Evolutionary conservation across 1,140 invertebrate genomes (phyloP).

Genomic region (Cotesia typhae): DNA sequence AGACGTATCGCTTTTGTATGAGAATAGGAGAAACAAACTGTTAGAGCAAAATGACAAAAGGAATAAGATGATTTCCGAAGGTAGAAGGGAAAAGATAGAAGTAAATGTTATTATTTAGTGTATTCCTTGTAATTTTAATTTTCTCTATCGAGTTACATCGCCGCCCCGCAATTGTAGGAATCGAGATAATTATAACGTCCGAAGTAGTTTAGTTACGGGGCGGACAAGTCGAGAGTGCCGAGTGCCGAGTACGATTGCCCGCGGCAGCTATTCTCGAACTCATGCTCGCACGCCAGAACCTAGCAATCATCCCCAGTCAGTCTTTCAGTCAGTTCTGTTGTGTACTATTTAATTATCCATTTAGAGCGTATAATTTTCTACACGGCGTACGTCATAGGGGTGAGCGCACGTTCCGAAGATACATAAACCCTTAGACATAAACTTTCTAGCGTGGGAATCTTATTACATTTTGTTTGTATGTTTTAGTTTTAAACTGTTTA

Average conservation of each 20-base stretch:
- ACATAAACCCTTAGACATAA: neutral
- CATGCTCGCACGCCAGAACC: conserved; percentile 64
- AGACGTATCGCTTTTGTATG: neutral
- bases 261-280: conserved; percentile 62
- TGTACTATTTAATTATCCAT: conserved; percentile 67
- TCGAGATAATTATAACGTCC: conserved; percentile 65
- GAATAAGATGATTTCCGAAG: neutral
- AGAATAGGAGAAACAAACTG: neutral
- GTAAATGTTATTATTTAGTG: conserved; percentile 21
- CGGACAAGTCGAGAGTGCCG: conserved; percentile 42
- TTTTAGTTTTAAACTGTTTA: conserved; percentile 2
- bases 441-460: conserved; percentile 41
- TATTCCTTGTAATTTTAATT: conserved; percentile 33
- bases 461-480: neutral
- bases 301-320: conserved; percentile 66
- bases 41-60: too few relatives aligned
- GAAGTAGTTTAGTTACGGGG: conserved; percentile 59
- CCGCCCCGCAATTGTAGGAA: conserved; percentile 55
- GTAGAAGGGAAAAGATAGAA: neutral
- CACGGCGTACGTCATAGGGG: conserved; percentile 39
- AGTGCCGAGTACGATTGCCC: conserved; percentile 53
- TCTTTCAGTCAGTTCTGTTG: conserved; percentile 67
- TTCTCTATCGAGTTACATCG: conserved; percentile 33
- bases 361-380: conserved; percentile 67
- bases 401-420: conserved; percentile 24